Evolutionary conservation across 2,888 invertebrate species (phyloP), one percentile per base, ranked within the genome.

Genomic region (Silvanus unidentatus): DNA sequence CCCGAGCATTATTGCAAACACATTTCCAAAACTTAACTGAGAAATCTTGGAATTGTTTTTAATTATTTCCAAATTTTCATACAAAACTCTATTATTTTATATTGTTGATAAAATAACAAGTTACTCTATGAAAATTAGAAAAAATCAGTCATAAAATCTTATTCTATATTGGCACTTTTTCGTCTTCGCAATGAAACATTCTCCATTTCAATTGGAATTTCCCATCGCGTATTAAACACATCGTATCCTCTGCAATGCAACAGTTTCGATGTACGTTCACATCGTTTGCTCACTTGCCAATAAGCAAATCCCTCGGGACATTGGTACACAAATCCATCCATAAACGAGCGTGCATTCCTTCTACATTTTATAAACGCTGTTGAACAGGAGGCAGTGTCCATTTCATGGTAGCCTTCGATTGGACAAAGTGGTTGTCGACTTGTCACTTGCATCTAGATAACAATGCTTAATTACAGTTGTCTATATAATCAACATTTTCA

Each of bases 261-360:
- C 40, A 88, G 69, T 61, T 77, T 78, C 36, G 74, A 71, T 1
- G 74, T 72, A 35, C 78, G 77, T 70, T 90, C 89, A 64, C 89
- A 90, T 61, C 84, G 76, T 68, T 82, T 79, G 57, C 87, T 88
- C 2, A 86, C 79, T 35, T 82, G 77, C 87, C 88, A 89, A 65
- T 83, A 91, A 2, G 82, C 76, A 58, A 80, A 88, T 35, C 82
- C 82, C 58, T 80, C 74, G 0, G 90, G 90, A 70, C 91, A 91
- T 60, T 83, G 84, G 66, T 84, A 82, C 10, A 90, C 73, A 58
- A 79, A 80, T 11, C 86, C 89, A 67, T 81, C 75, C 54, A 86
- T 65, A 39, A 49, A 28, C 27, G 69, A 63, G 37, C 73, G 75
- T 1, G 72, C 63, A 50, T 73, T 73, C 55, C 70, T 73, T 57